Evolutionary conservation across 2,888 invertebrate genomes (phyloP).

Genomic region (Galerucella calmariensis): DNA sequence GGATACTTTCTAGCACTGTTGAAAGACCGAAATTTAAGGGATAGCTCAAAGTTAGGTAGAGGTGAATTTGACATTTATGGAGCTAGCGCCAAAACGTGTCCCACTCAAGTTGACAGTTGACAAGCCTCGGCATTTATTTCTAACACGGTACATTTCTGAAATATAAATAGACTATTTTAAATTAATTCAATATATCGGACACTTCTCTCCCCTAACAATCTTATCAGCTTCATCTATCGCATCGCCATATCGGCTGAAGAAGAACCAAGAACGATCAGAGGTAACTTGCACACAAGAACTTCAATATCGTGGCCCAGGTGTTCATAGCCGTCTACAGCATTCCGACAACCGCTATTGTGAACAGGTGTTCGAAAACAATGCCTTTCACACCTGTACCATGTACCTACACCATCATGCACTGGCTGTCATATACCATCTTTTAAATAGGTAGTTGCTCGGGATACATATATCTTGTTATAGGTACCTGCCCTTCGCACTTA

Average conservation of each 20-base stretch:
- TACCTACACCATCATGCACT: slow-evolving; percentile 41
- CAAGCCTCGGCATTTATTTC: too few relatives aligned
- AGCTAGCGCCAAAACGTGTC: too few relatives aligned
- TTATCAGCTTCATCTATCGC: slow-evolving; percentile 19
- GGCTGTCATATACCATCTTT: slow-evolving; percentile 37
- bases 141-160: too few relatives aligned
- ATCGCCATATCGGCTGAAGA: slow-evolving; percentile 30
- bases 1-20: too few relatives aligned
- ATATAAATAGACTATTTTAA: background rate
- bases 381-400: slow-evolving; percentile 60
- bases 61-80: too few relatives aligned
- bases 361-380: slow-evolving; percentile 58
- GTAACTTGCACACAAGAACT: slow-evolving; percentile 26
- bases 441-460: background rate
- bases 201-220: slow-evolving; percentile 19
- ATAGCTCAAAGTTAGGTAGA: too few relatives aligned
- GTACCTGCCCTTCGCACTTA: background rate
- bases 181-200: background rate
- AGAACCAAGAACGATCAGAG: slow-evolving; percentile 24
- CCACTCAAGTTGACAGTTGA: too few relatives aligned
- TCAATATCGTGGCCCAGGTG: slow-evolving; percentile 56
- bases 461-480: background rate
- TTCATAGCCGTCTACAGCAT: slow-evolving; percentile 58
- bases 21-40: too few relatives aligned
- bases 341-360: slow-evolving; percentile 56